phyloP scores from a whole-genome alignment of 1,140 invertebrate species.

The Cheumatopsyche charites region DNA sequence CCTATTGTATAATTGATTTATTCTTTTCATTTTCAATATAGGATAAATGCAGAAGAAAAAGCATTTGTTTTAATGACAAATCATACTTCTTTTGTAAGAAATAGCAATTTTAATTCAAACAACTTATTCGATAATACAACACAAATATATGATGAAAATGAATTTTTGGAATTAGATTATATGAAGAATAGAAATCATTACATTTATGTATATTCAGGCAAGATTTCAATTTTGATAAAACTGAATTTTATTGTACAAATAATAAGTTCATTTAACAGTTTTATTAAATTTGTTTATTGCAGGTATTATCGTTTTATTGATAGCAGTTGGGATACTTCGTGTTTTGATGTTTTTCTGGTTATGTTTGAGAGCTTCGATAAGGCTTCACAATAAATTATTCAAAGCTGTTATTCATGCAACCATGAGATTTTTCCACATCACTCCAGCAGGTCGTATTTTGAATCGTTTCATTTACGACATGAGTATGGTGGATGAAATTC shows the following conservation, averaged over 20 bases:
- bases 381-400: constrained; percentile 75
- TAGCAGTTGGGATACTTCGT: constrained; percentile 55
- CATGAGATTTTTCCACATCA: constrained; percentile 70
- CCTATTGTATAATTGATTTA: too few species aligned
- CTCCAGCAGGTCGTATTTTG: constrained; percentile 59
- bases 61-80: background rate
- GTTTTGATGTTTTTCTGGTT: constrained; percentile 66
- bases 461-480: constrained; percentile 63
- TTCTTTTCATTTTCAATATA: too few species aligned
- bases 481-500: constrained; percentile 35
- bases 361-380: constrained; percentile 67
- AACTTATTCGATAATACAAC: too few species aligned
- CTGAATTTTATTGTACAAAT: too few species aligned
- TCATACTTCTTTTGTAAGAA: background rate
- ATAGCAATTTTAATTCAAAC: too few species aligned
- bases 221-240: constrained; percentile 6
- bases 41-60: constrained; percentile 41
- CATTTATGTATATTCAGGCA: constrained; percentile 29
- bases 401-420: constrained; percentile 64
- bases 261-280: too few species aligned
- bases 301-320: constrained; percentile 44
- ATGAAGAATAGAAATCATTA: background rate
- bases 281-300: constrained; percentile 15
- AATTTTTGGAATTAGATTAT: too few species aligned
- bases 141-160: too few species aligned